Evolutionary conservation across 2,797 vertebrate species (phyloP), one percentile per base, ranked within the genome.

Genomic region (Crocidura indochinensis): DNA sequence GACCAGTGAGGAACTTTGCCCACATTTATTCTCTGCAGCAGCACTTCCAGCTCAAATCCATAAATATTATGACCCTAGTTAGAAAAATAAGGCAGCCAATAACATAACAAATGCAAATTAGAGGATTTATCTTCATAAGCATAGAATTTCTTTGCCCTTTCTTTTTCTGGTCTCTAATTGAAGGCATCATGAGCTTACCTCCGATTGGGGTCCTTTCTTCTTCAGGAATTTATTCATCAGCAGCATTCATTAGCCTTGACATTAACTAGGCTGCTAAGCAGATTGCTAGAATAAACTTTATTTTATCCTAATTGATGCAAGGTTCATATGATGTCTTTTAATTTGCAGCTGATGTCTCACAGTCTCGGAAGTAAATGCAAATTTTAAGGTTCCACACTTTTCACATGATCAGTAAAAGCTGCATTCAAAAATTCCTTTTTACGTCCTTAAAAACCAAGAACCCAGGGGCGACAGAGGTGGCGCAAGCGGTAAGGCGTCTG

Each of bases 1-100:
- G 99, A 99, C 99, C 99, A 99, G 95, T 99, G 98, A 82, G 99
- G 99, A 97, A 99, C 99, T 97, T 99, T 99, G 96, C 98, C 99
- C 38, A 89, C 91, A 86, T 96, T 99, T 97, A 99, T 99, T 97
- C 99, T 98, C 97, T 99, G 99, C 95, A 99, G 98, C 64, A 99
- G 98, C 89, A 99, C 98, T 97, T 99, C 99, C 96, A 99, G 97
- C 98, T 99, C 99, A 98, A 99, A 99, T n/a, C 99, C 99, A 96
- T 99, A 99, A 97, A 99, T 99, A 98, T 99, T 99, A 93, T 98
- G 98, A 96, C 98, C 98, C 98, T 98, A 97, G 89, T 84, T 80
- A 97, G 91, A 97, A 97, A 97, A 97, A 97, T 31, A 97, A 95
- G 95, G 82, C 96, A 97, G 94, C 87, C 96, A 96, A 95, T 96